Evolutionary conservation across 2,888 invertebrate species (phyloP), one percentile per base, ranked within the genome.

Genomic region (Apodemia duryi): DNA sequence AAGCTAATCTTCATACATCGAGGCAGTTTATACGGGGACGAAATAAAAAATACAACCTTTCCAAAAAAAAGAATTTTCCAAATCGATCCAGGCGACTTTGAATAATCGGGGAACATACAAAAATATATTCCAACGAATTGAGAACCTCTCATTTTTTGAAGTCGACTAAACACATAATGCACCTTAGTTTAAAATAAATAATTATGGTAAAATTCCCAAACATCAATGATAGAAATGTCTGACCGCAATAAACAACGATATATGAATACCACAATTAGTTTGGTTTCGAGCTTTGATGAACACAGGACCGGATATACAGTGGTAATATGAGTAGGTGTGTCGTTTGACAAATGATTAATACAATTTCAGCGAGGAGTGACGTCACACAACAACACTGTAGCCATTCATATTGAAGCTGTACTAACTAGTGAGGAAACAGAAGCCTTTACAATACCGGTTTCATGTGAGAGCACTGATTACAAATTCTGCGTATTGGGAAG

Each of bases 271-370:
- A 28, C 49, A 51, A 51, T 52, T 51, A 61, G 61, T 61, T 13
- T 6, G 41, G 38, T 65, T 62, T 43, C 62, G 29, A 10, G 60
- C 32, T 61, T 52, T 62, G 66, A 62, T 61, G 54, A 57, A 60
- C 43, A 38, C 32, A 46, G 46, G 28, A 43, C 46, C 61, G 41
- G 5, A 46, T 28, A 9, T 52, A 63, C 35, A 54, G 10, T 38
- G 21, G 51, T n/a, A 28, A 49, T 41, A 51, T 60, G 41, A 49
- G 28, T n/a, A 13, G 77, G 76, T 75, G 74, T 68, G 69, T 69
- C 71, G 80, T 82, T 81, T 83, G 88, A 88, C 88, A 88, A 87
- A 86, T 86, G 88, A 89, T 88, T 89, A 89, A 90, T 90, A 85
- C 89, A 87, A 90, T 88, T 81, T 80, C 84, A 81, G 83, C 73